phyloP scores from a whole-genome alignment of 2,888 invertebrate genomes.

The Acrocyrtus sp. region DNA sequence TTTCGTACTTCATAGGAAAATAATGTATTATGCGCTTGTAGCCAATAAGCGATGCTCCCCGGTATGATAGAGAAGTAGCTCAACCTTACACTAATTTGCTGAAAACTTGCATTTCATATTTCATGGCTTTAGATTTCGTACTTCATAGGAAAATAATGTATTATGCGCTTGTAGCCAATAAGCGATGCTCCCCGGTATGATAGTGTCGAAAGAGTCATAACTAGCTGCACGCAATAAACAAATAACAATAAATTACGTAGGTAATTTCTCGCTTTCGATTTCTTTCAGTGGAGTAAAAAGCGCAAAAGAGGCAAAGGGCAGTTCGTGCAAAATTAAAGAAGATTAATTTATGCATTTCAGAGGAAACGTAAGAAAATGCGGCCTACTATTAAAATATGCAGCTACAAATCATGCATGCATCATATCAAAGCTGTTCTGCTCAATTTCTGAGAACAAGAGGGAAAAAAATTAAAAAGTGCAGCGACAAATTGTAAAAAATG shows the following conservation, averaged over 20 bases:
- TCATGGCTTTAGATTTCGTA: neutral
- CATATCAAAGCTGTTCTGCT: too few relatives aligned
- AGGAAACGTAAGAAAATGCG: neutral
- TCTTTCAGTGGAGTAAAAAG: constrained; percentile 10
- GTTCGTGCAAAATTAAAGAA: neutral
- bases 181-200: too few relatives aligned
- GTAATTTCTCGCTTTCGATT: constrained; percentile 17
- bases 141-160: neutral
- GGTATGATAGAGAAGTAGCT: too few relatives aligned
- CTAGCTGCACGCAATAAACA: neutral
- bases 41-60: too few relatives aligned
- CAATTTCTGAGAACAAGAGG: too few relatives aligned
- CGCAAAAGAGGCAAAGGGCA: neutral
- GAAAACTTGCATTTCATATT: neutral
- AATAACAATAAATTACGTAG: neutral
- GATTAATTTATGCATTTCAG: neutral
- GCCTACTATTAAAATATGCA: neutral
- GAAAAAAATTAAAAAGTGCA: too few relatives aligned
- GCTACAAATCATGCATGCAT: neutral
- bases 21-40: constrained; percentile 1
- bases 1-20: neutral
- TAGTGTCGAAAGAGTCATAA: neutral
- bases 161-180: constrained; percentile 6
- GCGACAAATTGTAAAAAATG: too few relatives aligned
- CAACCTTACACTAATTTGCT: too few relatives aligned